Evolutionary conservation across 1,140 invertebrate species (phyloP).

Genomic region (Helicoverpa zea): DNA sequence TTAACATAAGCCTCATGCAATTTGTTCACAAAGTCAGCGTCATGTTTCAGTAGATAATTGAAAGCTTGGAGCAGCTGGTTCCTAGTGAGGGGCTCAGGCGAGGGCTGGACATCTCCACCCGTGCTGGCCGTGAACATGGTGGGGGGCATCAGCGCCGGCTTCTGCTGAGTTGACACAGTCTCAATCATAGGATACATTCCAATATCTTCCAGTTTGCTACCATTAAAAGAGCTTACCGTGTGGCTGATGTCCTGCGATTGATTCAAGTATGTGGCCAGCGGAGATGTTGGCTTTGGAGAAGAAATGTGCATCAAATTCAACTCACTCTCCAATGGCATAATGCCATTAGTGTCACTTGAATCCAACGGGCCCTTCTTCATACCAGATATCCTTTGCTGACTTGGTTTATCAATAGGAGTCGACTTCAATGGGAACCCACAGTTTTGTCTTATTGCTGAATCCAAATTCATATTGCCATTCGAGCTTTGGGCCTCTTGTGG

Average conservation of each 20-base stretch:
- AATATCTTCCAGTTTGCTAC: slow-evolving; percentile 79
- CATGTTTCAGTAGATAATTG: slow-evolving; percentile 94
- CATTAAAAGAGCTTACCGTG: slow-evolving; percentile 77
- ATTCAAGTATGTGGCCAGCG: slow-evolving; percentile 84
- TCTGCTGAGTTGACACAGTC: slow-evolving; percentile 86
- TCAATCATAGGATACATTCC: slow-evolving; percentile 83
- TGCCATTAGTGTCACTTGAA: slow-evolving; percentile 74
- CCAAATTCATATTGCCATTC: slow-evolving; percentile 77
- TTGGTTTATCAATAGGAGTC: slow-evolving; percentile 79
- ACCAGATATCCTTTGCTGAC: slow-evolving; percentile 71
- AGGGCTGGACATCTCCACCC: slow-evolving; percentile 71
- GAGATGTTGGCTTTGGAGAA: slow-evolving; percentile 83
- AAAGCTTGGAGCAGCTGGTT: slow-evolving; percentile 96
- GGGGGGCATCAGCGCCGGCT: slow-evolving; percentile 93
- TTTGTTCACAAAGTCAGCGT: slow-evolving; percentile 94
- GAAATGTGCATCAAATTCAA: slow-evolving; percentile 86
- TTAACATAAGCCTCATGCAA: slow-evolving; percentile 96
- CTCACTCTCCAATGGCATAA: slow-evolving; percentile 85
- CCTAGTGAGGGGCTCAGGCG: slow-evolving; percentile 92
- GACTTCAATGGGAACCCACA: slow-evolving; percentile 83
- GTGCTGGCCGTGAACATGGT: slow-evolving; percentile 91
- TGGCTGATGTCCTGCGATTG: slow-evolving; percentile 78
- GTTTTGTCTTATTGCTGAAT: slow-evolving; percentile 72
- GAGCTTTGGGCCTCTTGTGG: slow-evolving; percentile 87
- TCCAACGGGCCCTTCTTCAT: slow-evolving; percentile 73